Evolutionary conservation across 1,140 invertebrate genomes (phyloP), one percentile per base, ranked within the genome.

Genomic region (Drosophila ogumai): DNA sequence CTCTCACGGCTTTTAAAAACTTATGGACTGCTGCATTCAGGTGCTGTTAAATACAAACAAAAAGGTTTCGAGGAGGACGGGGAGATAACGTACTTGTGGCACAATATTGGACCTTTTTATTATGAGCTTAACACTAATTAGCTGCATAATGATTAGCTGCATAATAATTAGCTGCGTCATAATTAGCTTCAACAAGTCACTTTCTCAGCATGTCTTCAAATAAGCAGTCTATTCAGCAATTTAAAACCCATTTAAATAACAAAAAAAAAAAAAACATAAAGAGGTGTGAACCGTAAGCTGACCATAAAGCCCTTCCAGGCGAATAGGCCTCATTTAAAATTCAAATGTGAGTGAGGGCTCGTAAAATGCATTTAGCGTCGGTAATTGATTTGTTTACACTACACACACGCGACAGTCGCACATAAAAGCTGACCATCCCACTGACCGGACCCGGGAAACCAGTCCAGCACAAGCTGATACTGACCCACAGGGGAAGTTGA

Each of bases 371-470:
- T 88, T 87, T 88, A 77, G 80, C 73, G 85, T 28, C 68, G 64
- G 74, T 90, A 90, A 84, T 88, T 84, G 84, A 88, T 84, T 90
- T 90, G 84, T 88, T 88, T 90, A 68, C 73, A 60, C 75, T 46
- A 10, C 56, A 72, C 61, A 72, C 82, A 86, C 79, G 79, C 78
- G 60, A 86, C 80, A 75, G 43, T 61, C 56, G 75, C 50, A 72
- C 79, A 58, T 64, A 41, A 57, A 49, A 80, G 52, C 64, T 77
- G 75, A 77, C 64, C 74, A 55, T 54, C 50, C 40, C 28, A 49
- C 50, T 67, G 61, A 52, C 54, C 61, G 66, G n/a, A 10, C 40
- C 34, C n/a, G 12, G 40, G 7, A 25, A 34, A 32, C 13, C 32
- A 32, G 31, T 44, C 36, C 50, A 64, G 12, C 40, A 75, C 32